These are phyloP conservation scores for Ptyas mucosa DNA, from an alignment of 2,113 vertebrate genomes.

Conservation along the genomic window DNA sequence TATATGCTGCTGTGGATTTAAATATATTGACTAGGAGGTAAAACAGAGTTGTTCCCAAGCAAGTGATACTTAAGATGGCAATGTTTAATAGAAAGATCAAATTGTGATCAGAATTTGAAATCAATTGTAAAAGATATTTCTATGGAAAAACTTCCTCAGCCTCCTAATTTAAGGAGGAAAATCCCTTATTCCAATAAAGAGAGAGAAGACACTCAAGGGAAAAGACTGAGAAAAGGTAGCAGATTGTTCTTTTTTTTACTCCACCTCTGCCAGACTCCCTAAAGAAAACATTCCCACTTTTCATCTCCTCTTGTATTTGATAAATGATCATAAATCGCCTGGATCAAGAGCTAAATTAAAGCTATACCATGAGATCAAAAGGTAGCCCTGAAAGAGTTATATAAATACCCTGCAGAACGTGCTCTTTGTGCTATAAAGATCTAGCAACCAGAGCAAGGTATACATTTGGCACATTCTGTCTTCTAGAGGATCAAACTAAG, in stretches of 20 bases:
- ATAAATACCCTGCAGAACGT: not conserved
- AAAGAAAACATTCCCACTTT: not conserved
- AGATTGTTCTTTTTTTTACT: not conserved
- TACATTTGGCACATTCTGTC: too few species aligned
- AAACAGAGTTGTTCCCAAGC: not conserved
- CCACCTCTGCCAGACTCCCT: not conserved
- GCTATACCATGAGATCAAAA: conserved; percentile 5
- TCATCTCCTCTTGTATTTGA: not conserved
- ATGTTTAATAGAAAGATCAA: not conserved
- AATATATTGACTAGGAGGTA: not conserved
- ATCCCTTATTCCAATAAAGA: not conserved
- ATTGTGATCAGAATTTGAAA: not conserved
- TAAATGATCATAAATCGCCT: not conserved
- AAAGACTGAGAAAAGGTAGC: not conserved
- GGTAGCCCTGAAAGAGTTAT: conserved; percentile 1
- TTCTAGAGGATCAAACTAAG: not conserved
- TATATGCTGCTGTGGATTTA: not conserved
- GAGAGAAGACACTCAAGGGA: not conserved
- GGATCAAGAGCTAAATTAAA: conserved; percentile 11
- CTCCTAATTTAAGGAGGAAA: not conserved
- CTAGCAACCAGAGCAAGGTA: not conserved
- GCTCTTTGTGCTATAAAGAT: not conserved
- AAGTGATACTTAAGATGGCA: not conserved
- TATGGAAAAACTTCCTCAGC: not conserved
- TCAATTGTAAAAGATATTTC: not conserved